phyloP scores from a whole-genome alignment of 2,797 vertebrate genomes.

The Triplophysa bombifrons region DNA sequence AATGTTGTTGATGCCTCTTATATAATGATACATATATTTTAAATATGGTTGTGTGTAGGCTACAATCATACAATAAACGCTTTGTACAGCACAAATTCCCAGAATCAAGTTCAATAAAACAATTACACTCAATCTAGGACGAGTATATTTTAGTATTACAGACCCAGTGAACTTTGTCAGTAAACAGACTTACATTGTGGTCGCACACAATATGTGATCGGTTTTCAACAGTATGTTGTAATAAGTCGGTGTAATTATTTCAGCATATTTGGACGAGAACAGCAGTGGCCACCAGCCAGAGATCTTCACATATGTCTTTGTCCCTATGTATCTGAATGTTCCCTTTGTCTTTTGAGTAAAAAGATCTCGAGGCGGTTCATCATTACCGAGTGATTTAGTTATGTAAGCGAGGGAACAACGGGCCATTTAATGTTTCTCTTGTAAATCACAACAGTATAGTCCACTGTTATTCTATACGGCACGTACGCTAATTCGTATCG shows the following conservation, averaged over 20 bases:
- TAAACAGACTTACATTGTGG: slow-evolving; percentile 7
- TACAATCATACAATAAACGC: background rate
- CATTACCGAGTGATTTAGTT: slow-evolving; percentile 24
- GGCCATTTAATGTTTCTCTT: slow-evolving; percentile 1
- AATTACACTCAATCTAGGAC: slow-evolving; percentile 29
- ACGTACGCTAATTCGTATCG: background rate
- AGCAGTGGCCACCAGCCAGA: slow-evolving; percentile 22
- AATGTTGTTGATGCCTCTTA: slow-evolving; percentile 6
- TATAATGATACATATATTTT: background rate
- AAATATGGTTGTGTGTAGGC: background rate
- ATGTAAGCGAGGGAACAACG: slow-evolving; percentile 20
- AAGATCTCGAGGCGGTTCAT: slow-evolving; percentile 26
- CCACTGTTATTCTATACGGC: background rate
- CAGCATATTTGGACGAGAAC: slow-evolving; percentile 37
- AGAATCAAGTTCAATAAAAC: slow-evolving; percentile 13
- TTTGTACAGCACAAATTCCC: background rate
- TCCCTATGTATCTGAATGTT: slow-evolving; percentile 36
- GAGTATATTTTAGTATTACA: slow-evolving; percentile 26
- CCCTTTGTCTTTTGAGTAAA: slow-evolving; percentile 47
- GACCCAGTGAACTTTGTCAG: slow-evolving; percentile 40
- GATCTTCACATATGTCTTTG: slow-evolving; percentile 30
- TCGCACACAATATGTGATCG: slow-evolving; percentile 20
- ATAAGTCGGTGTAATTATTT: slow-evolving; percentile 39
- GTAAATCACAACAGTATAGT: background rate
- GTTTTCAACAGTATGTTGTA: slow-evolving; percentile 35